These are phyloP conservation scores for Pocota personata DNA, from an alignment of 2,888 invertebrate species.

Conservation along the genomic window DNA sequence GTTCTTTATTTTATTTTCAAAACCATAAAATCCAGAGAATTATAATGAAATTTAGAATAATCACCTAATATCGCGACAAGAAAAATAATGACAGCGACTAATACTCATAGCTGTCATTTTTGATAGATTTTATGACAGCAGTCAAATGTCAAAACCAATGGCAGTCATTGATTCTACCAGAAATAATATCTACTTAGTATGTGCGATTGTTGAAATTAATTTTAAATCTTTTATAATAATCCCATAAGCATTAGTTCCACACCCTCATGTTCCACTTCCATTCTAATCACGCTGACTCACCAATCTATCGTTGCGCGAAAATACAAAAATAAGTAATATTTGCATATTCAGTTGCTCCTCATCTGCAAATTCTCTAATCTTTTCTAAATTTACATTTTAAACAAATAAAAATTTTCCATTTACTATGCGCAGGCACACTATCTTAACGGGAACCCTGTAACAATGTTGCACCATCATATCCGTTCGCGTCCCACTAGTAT, in stretches of 20 bases:
- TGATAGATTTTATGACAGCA: not conserved
- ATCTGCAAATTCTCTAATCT: slow-evolving; percentile 32
- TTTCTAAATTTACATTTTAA: slow-evolving; percentile 34
- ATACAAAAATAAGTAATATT: slow-evolving; percentile 12
- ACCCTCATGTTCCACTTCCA: slow-evolving; percentile 13
- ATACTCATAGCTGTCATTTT: too few species aligned
- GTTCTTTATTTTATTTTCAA: too few species aligned
- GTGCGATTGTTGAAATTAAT: not conserved
- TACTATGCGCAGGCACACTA: slow-evolving; percentile 11
- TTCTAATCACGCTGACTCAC: slow-evolving; percentile 6
- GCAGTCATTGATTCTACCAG: not conserved
- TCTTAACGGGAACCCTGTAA: slow-evolving; percentile 45
- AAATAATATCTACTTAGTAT: not conserved
- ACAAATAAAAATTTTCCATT: slow-evolving; percentile 23
- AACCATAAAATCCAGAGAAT: too few species aligned
- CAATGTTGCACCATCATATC: slow-evolving; percentile 61
- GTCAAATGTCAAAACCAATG: not conserved
- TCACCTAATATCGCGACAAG: too few species aligned
- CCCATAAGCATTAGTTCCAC: not conserved
- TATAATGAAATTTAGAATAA: too few species aligned
- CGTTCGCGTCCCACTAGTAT: slow-evolving; percentile 37
- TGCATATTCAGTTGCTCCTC: not conserved
- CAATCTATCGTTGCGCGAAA: not conserved
- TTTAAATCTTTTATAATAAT: not conserved
- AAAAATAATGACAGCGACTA: too few species aligned